A percentile compares a stretch with the other conserved stretches of the same genome.
These are phyloP conservation scores for Agapornis roseicollis DNA, from an alignment of 2,113 vertebrate species.

Conservation along the genomic window DNA sequence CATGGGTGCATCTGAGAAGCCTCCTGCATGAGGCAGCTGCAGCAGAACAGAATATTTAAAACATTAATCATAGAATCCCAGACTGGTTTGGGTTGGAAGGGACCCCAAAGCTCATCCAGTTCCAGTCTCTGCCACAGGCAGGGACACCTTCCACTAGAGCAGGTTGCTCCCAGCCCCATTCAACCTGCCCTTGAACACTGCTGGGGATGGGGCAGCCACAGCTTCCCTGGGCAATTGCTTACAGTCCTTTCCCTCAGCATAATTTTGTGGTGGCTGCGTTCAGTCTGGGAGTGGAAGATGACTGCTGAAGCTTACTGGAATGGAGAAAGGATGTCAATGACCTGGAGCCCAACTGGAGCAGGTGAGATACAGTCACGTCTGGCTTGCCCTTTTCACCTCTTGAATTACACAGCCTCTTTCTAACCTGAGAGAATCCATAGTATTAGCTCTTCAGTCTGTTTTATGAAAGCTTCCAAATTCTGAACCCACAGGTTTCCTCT, in stretches of 20 bases:
- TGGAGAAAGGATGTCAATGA: not conserved
- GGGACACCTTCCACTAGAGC: not conserved
- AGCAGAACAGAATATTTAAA: not conserved
- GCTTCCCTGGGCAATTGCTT: not conserved
- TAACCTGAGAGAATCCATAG: not conserved
- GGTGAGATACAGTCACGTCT: not conserved
- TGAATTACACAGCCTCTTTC: not conserved
- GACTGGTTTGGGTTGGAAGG: not conserved
- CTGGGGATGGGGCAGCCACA: not conserved
- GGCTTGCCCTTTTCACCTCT: not conserved
- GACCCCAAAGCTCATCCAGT: not conserved
- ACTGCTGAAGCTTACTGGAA: fast-evolving
- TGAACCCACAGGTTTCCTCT: not conserved
- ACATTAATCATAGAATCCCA: not conserved
- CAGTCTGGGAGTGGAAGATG: too few species aligned
- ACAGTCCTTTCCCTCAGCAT: fast-evolving
- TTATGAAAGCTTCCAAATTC: not conserved
- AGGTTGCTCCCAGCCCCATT: not conserved
- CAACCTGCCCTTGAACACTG: not conserved
- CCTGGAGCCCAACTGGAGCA: not conserved
- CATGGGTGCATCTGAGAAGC: not conserved
- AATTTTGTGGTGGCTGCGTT: not conserved
- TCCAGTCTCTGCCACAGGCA: not conserved
- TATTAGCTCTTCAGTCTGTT: fast-evolving
- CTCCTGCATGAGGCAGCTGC: not conserved